Evolutionary conservation across 2,888 invertebrate genomes (phyloP).

Genomic region (Drosophila lutescens): DNA sequence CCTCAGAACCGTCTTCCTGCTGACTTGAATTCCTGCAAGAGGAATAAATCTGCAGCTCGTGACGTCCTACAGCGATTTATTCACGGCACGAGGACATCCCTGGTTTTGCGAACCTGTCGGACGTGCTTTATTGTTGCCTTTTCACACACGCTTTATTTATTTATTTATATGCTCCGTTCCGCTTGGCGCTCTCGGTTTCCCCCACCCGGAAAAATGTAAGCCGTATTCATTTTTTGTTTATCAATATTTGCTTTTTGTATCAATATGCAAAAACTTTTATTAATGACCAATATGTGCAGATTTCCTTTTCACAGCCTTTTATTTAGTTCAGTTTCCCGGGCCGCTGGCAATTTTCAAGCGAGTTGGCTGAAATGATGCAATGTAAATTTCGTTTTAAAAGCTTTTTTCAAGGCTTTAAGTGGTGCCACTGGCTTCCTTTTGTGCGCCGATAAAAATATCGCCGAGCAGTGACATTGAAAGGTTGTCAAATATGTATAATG

Average conservation of each 20-base stretch:
- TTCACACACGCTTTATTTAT: constrained; percentile 58
- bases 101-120: constrained; percentile 18
- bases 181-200: constrained; percentile 17
- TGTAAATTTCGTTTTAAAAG: constrained; percentile 56
- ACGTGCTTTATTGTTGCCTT: constrained; percentile 60
- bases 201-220: constrained; percentile 30
- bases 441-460: constrained; percentile 32
- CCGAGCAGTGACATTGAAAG: constrained; percentile 38
- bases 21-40: constrained; percentile 1
- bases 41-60: constrained; percentile 4
- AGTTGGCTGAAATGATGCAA: constrained; percentile 38
- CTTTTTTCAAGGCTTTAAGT: constrained; percentile 49
- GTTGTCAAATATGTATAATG: constrained; percentile 40
- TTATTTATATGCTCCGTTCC: constrained; percentile 45
- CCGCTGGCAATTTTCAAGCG: constrained; percentile 13
- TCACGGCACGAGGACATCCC: constrained; percentile 46
- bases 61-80: constrained; percentile 18
- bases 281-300: constrained; percentile 78
- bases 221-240: constrained; percentile 60
- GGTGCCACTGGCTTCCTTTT: constrained; percentile 17
- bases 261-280: constrained; percentile 60
- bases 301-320: constrained; percentile 65
- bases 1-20: constrained; percentile 1
- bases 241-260: constrained; percentile 71
- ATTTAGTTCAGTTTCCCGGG: constrained; percentile 40